Conservation (phyloP, 2,113 vertebrate genomes). For the Alexandromys fortis region DNA sequence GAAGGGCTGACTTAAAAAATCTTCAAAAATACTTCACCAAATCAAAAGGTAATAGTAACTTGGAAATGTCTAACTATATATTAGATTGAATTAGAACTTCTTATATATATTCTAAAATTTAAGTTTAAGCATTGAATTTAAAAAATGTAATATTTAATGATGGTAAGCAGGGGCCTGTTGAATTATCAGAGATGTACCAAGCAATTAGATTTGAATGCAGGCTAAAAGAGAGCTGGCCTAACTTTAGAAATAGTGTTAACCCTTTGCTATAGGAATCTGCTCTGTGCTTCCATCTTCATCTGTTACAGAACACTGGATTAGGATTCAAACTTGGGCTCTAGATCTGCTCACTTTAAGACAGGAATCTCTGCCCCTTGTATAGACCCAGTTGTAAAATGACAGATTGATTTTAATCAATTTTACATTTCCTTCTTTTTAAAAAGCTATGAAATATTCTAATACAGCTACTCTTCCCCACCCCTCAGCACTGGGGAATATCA, state of each 20-base stretch:
- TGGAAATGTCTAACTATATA: slow-evolving; percentile 50
- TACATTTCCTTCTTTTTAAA: slow-evolving; percentile 39
- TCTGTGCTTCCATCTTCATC: neutral
- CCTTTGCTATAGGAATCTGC: neutral
- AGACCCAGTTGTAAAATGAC: neutral
- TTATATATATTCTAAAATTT: slow-evolving; percentile 33
- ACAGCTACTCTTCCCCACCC: neutral
- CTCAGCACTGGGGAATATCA: neutral
- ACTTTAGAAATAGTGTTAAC: slow-evolving; percentile 22
- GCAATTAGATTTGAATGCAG: neutral
- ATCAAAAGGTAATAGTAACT: slow-evolving; percentile 65
- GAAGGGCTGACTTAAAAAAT: slow-evolving; percentile 46
- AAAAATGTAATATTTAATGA: slow-evolving; percentile 13
- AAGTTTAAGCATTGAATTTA: slow-evolving; percentile 44
- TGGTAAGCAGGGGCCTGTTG: neutral
- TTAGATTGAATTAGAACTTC: slow-evolving; percentile 53
- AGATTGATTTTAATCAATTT: slow-evolving; percentile 11
- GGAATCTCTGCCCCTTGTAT: neutral
- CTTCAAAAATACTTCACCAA: slow-evolving; percentile 16
- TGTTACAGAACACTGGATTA: slow-evolving; percentile 1
- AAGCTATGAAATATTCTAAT: slow-evolving; percentile 24
- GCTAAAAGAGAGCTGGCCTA: slow-evolving; percentile 30
- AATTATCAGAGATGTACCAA: neutral
- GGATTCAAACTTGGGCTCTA: slow-evolving; percentile 40
- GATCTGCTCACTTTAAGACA: neutral